phyloP scores from a whole-genome alignment of 2,797 vertebrate genomes.

The Lepidocolaptes lacrymiger region DNA sequence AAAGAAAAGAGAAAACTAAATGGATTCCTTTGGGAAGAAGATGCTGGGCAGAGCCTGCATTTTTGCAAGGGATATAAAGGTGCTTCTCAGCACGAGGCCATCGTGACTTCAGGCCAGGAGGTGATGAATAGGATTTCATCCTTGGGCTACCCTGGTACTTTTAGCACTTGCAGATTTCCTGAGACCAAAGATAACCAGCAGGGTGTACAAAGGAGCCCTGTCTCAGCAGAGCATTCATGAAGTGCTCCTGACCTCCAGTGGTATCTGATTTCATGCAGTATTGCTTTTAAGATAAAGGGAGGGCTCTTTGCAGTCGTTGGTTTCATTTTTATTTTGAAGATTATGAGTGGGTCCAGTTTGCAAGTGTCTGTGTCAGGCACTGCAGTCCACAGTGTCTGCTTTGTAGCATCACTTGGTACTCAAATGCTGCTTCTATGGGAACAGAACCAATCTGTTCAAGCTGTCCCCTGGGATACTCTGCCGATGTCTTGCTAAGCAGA shows the following conservation, averaged over 20 bases:
- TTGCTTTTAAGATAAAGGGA: neutral
- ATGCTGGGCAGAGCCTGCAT: neutral
- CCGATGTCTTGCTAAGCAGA: conserved; percentile 8
- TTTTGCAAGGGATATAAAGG: neutral
- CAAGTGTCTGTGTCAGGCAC: neutral
- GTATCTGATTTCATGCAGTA: neutral
- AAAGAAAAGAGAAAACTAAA: neutral
- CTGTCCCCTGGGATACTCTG: neutral
- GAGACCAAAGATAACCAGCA: neutral
- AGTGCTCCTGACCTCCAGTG: conserved; percentile 60
- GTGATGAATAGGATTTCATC: neutral
- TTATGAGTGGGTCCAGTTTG: neutral
- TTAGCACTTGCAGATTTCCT: neutral
- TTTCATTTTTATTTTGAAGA: neutral
- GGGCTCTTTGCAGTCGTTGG: neutral
- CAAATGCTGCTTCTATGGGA: neutral
- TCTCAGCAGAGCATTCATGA: neutral
- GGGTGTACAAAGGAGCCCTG: neutral
- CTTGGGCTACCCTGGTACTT: neutral
- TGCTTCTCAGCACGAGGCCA: neutral
- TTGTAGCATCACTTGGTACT: neutral
- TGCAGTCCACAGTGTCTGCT: neutral
- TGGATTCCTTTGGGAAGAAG: neutral
- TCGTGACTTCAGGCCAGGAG: neutral
- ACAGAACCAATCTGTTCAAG: neutral